A percentile compares a stretch with the other conserved stretches of the same genome.
Evolutionary conservation across 2,888 invertebrate genomes (phyloP).

Genomic region (Amphipoea lucens): DNA sequence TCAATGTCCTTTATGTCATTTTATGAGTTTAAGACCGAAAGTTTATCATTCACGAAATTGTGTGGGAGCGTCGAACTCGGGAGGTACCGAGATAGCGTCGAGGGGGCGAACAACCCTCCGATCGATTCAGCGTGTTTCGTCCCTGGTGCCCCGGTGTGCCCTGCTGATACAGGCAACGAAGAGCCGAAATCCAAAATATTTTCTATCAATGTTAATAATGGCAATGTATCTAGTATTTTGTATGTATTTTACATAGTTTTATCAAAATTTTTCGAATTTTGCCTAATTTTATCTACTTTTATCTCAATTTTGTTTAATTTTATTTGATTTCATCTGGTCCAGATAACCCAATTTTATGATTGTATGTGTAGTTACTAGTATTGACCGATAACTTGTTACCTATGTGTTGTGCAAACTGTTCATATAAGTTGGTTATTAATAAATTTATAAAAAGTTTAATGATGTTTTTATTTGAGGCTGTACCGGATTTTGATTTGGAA

Average conservation of each 20-base stretch:
- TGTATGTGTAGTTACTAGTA: not conserved
- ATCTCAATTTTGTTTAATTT: not conserved
- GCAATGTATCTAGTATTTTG: not conserved
- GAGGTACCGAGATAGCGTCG: slow-evolving; percentile 41
- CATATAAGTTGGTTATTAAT: not conserved
- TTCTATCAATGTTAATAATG: not conserved
- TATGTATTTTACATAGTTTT: not conserved
- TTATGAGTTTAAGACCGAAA: slow-evolving; percentile 57
- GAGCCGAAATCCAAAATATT: slow-evolving; percentile 5
- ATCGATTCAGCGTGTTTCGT: slow-evolving; percentile 74
- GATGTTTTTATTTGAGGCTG: not conserved
- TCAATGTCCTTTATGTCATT: slow-evolving; percentile 75
- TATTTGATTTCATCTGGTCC: not conserved
- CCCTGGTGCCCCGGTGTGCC: slow-evolving; percentile 52
- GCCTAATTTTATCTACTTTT: no score
- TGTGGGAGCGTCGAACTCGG: slow-evolving; percentile 54
- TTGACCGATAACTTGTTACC: not conserved
- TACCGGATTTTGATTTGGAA: not conserved
- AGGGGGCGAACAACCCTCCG: slow-evolving; percentile 69
- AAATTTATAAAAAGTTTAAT: not conserved
- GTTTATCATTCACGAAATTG: slow-evolving; percentile 62
- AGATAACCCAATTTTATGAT: not conserved
- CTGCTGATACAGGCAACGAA: slow-evolving; percentile 13
- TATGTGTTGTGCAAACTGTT: not conserved
- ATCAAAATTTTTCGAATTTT: no score